These are phyloP conservation scores for Coleophora flavipennella DNA, from an alignment of 2,888 invertebrate genomes.

Conservation along the genomic window DNA sequence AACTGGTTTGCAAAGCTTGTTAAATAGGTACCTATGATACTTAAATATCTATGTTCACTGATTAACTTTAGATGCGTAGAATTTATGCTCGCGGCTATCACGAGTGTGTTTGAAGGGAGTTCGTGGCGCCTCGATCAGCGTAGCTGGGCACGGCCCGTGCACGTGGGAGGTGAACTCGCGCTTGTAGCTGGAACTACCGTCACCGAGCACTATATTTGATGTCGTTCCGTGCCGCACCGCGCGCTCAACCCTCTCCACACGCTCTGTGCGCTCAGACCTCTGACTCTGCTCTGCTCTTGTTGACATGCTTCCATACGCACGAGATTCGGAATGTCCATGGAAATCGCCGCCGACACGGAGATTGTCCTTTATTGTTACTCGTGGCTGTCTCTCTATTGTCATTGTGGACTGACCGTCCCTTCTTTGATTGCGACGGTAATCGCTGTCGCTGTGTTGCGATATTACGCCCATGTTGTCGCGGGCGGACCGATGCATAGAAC, in stretches of 20 bases:
- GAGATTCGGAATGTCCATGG: slow-evolving; percentile 81
- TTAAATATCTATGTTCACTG: slow-evolving; percentile 23
- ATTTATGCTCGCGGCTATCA: slow-evolving; percentile 88
- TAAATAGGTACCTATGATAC: slow-evolving; percentile 7
- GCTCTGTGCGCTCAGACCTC: slow-evolving; percentile 59
- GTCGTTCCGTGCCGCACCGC: slow-evolving; percentile 76
- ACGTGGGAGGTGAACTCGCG: slow-evolving; percentile 81
- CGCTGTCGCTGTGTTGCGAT: slow-evolving; percentile 66
- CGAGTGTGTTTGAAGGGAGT: slow-evolving; percentile 88
- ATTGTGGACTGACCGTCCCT: slow-evolving; percentile 71
- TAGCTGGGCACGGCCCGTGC: slow-evolving; percentile 86
- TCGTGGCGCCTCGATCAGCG: slow-evolving; percentile 80
- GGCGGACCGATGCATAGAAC: slow-evolving; percentile 82
- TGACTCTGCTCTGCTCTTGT: slow-evolving; percentile 57
- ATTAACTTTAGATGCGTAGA: slow-evolving; percentile 80
- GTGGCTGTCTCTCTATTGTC: slow-evolving; percentile 74
- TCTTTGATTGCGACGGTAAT: slow-evolving; percentile 46
- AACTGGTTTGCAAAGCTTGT: slow-evolving; percentile 26
- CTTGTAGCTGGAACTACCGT: slow-evolving; percentile 79
- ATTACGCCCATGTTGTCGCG: slow-evolving; percentile 66
- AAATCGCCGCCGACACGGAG: slow-evolving; percentile 81
- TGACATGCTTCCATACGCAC: slow-evolving; percentile 79
- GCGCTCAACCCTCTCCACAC: slow-evolving; percentile 74
- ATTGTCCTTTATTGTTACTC: slow-evolving; percentile 76
- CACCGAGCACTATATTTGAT: slow-evolving; percentile 85